phyloP scores from a whole-genome alignment of 2,888 invertebrate genomes.

The Melikaiella ostensackeni region DNA sequence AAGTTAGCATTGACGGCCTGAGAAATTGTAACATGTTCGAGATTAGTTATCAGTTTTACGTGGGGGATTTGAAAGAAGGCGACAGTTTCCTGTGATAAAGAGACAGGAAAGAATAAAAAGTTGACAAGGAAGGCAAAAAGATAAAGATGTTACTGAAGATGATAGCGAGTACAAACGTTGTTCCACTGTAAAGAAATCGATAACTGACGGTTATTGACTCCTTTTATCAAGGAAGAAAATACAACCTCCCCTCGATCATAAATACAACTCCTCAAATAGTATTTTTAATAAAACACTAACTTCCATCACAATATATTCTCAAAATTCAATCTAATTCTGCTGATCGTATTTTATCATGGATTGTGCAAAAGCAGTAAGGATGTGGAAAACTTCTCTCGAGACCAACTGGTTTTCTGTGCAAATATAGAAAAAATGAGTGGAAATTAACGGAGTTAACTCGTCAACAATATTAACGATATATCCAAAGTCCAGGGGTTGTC shows the following conservation, averaged over 20 bases:
- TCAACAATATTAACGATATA: conserved; percentile 53
- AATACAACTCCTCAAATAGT: background rate
- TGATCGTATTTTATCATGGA: background rate
- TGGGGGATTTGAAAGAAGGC: background rate
- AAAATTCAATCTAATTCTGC: background rate
- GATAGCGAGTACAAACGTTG: conserved; percentile 57
- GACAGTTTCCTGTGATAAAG: conserved; percentile 29
- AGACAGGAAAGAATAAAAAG: conserved; percentile 13
- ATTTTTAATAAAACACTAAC: background rate
- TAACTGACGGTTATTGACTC: conserved; percentile 53
- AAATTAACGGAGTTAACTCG: conserved; percentile 56
- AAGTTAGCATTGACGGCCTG: background rate
- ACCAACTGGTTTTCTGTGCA: conserved; percentile 41
- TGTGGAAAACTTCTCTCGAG: conserved; percentile 19
- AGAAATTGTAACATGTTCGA: background rate
- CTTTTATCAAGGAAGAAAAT: conserved; percentile 49
- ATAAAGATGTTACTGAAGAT: conserved; percentile 48
- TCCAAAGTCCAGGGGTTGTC: conserved; percentile 59
- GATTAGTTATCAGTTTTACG: conserved; percentile 21
- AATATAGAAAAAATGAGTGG: conserved; percentile 48
- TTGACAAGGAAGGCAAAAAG: conserved; percentile 27
- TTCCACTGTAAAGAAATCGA: conserved; percentile 42
- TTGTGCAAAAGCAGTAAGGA: conserved; percentile 21
- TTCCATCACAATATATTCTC: background rate
- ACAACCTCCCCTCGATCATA: background rate